Evolutionary conservation across 2,797 vertebrate species (phyloP), one percentile per base, ranked within the genome.

Genomic region (Aeoliscus strigatus): DNA sequence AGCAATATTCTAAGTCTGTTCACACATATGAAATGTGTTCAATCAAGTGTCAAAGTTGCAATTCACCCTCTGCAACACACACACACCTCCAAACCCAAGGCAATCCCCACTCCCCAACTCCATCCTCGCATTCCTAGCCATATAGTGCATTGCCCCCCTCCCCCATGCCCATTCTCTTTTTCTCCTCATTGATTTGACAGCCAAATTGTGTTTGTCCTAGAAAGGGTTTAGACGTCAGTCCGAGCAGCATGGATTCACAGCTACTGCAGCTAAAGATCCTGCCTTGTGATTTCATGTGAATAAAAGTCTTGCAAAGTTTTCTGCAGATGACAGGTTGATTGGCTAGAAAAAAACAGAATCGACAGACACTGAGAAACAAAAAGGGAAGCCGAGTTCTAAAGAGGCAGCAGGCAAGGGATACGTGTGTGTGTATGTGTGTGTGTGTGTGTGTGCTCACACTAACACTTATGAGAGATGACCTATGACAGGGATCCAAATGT

Each of bases 201-300:
- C 75, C 78, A 89, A 88, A 88, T 86, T 87, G 84, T 82, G 81
- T 86, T 89, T 88, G 83, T 79, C 73, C 75, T 66, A 76, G 80
- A 86, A 80, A 63, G 54, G 73, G 74, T 77, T 80, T 81, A 82
- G 75, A 81, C 60, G 83, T 81, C 82, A 85, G 69, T 70, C 68
- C 52, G 51, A 67, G 77, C 69, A 71, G 71, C 70, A 28, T 26
- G 65, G 53, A 72, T 69, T 75, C 63, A 71, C 54, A 48, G 51
- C 51, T 48, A 75, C n/a, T n/a, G 77, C 60, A 47, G 65, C 69
- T 67, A 60, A 77, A 66, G 79, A 58, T 31, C 37, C 40, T 49
- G 60, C 66, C 66, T 67, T 62, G 47, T 60, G 71, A 74, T 80
- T 68, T 74, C 41, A 55, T 58, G 38, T 67, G 39, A 47, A 62